Evolutionary conservation across 2,888 invertebrate genomes (phyloP).

Genomic region (Apoderus coryli): DNA sequence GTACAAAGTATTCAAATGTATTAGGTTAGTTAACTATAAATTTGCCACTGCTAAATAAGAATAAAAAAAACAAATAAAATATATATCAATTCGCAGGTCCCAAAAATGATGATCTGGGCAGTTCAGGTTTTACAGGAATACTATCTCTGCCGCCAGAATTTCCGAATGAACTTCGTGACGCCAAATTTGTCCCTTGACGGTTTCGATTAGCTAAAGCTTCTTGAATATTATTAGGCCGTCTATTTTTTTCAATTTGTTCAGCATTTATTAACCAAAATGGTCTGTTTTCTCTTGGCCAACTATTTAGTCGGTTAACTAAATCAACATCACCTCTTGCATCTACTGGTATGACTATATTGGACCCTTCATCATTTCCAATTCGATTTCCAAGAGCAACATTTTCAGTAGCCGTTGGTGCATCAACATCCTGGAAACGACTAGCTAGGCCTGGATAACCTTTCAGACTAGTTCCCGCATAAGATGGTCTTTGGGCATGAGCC

Average conservation of each 20-base stretch:
- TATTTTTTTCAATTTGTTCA: constrained; percentile 41
- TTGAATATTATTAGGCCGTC: constrained; percentile 12
- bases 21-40: no score
- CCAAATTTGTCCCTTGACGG: no score
- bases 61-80: no score
- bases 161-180: neutral
- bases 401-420: constrained; percentile 19
- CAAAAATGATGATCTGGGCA: constrained; percentile 2
- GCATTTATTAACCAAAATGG: constrained; percentile 64
- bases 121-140: constrained; percentile 1
- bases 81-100: no score
- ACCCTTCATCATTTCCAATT: constrained; percentile 35
- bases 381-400: constrained; percentile 32
- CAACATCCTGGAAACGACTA: constrained; percentile 27
- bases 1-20: no score
- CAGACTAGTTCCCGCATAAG: constrained; percentile 43
- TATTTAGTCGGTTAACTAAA: constrained; percentile 45
- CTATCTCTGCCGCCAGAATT: no score
- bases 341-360: constrained; percentile 39
- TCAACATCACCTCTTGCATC: constrained; percentile 51
- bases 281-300: constrained; percentile 48
- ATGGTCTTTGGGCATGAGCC: constrained; percentile 52
- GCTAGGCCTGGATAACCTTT: constrained; percentile 46
- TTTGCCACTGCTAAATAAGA: no score
- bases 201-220: no score